These are phyloP conservation scores for Stramonita haemastoma DNA, from an alignment of 2,888 invertebrate genomes.

Conservation along the genomic window DNA sequence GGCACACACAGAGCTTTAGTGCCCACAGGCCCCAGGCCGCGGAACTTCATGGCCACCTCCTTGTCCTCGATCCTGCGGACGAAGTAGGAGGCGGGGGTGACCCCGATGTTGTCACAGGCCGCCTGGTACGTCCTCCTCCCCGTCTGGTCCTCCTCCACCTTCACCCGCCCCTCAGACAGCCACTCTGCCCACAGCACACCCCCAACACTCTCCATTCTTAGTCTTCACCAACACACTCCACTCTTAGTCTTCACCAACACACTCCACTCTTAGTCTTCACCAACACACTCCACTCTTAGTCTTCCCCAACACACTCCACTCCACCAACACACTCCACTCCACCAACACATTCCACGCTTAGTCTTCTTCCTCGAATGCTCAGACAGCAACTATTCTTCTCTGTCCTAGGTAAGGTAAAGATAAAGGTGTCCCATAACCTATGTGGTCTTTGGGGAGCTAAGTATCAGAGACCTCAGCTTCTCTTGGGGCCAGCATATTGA, in stretches of 20 bases:
- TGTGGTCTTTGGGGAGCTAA: too few species aligned
- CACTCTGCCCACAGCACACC: slow-evolving; percentile 58
- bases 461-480: too few species aligned
- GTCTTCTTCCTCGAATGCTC: not conserved
- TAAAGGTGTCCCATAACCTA: too few species aligned
- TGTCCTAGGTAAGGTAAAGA: too few species aligned
- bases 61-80: slow-evolving; percentile 58
- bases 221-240: too few species aligned
- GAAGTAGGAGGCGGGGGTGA: slow-evolving; percentile 68
- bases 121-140: slow-evolving; percentile 62
- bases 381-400: too few species aligned
- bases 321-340: too few species aligned
- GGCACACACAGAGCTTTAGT: slow-evolving; percentile 72
- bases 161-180: slow-evolving; percentile 60
- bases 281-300: too few species aligned
- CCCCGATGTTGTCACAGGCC: slow-evolving; percentile 62
- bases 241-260: not conserved
- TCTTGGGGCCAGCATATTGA: too few species aligned
- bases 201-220: too few species aligned
- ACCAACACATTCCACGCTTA: too few species aligned
- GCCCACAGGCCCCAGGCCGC: slow-evolving; percentile 69
- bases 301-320: not conserved
- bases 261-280: not conserved
- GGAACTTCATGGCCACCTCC: slow-evolving; percentile 63
- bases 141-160: slow-evolving; percentile 56